Conservation (phyloP, 1,140 invertebrate genomes). For the Eumeta japonica region DNA sequence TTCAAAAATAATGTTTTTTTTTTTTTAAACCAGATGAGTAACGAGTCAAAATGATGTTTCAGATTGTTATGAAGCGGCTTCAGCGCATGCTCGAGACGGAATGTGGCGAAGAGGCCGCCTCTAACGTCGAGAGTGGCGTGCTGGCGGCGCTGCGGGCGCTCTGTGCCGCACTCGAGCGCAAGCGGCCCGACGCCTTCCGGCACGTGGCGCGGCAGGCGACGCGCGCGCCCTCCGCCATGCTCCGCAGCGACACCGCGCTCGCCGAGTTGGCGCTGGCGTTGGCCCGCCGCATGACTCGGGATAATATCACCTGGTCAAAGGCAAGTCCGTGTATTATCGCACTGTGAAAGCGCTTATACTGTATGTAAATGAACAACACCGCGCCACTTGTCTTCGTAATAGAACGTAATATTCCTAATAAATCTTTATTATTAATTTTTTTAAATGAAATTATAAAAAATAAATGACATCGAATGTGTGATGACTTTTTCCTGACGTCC, state of each 20-base stretch:
- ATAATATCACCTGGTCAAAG: slow-evolving; percentile 56
- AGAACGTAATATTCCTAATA: too few relatives aligned
- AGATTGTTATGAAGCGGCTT: slow-evolving; percentile 47
- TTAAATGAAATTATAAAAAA: too few relatives aligned
- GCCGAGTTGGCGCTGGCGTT: slow-evolving; percentile 47
- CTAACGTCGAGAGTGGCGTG: slow-evolving; percentile 30
- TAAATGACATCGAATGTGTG: too few relatives aligned
- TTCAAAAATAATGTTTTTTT: too few relatives aligned
- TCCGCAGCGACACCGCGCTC: slow-evolving; percentile 40
- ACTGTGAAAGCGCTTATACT: neutral
- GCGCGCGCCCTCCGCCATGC: slow-evolving; percentile 35
- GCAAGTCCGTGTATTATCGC: slow-evolving; percentile 15
- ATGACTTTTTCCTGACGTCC: too few relatives aligned
- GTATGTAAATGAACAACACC: too few relatives aligned
- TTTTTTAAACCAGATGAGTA: too few relatives aligned
- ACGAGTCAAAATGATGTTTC: too few relatives aligned
- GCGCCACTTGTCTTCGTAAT: too few relatives aligned
- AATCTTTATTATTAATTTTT: too few relatives aligned
- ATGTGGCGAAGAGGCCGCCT: slow-evolving; percentile 42
- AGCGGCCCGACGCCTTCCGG: slow-evolving; percentile 44
- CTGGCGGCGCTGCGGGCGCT: slow-evolving; percentile 32
- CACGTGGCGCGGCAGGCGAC: slow-evolving; percentile 48
- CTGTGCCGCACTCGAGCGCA: slow-evolving; percentile 46
- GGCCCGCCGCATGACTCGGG: slow-evolving; percentile 45
- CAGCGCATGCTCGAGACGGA: slow-evolving; percentile 48